Percentiles rank a stretch among this genome's conserved stretches.
These are phyloP conservation scores for Selenia dentaria DNA, from an alignment of 2,888 invertebrate genomes.

Conservation along the genomic window DNA sequence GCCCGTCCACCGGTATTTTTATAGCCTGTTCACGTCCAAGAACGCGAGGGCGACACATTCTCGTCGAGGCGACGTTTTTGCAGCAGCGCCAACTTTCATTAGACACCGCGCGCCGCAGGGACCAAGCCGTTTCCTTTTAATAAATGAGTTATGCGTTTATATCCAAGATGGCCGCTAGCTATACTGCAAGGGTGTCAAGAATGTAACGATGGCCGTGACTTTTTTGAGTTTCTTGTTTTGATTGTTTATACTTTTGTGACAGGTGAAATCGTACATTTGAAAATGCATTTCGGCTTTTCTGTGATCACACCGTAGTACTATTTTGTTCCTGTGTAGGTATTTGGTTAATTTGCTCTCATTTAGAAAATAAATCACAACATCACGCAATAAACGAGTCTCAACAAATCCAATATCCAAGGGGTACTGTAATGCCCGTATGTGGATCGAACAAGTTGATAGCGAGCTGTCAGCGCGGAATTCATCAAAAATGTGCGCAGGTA, in stretches of 20 bases:
- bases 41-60: constrained; percentile 82
- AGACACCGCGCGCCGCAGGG: constrained; percentile 71
- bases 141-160: constrained; percentile 81
- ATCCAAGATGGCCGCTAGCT: constrained; percentile 71
- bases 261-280: constrained; percentile 25
- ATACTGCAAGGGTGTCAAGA: constrained; percentile 65
- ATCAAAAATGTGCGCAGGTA: constrained; percentile 60
- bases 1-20: constrained; percentile 75
- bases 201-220: constrained; percentile 55
- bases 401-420: constrained; percentile 12
- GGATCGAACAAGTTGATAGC: constrained; percentile 39
- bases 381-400: background rate
- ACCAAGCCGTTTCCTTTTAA: constrained; percentile 76
- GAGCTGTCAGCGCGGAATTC: constrained; percentile 58
- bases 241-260: constrained; percentile 34
- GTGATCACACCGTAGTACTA: too few species aligned
- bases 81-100: constrained; percentile 75
- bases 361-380: too few species aligned
- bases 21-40: constrained; percentile 78
- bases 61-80: constrained; percentile 77
- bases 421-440: constrained; percentile 24
- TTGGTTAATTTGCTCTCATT: too few species aligned
- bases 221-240: constrained; percentile 38
- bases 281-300: too few species aligned
- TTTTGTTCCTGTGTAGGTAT: too few species aligned